Base-by-base conservation (phyloP, 2,113 vertebrate species). In the Nanorana parkeri region DNA sequence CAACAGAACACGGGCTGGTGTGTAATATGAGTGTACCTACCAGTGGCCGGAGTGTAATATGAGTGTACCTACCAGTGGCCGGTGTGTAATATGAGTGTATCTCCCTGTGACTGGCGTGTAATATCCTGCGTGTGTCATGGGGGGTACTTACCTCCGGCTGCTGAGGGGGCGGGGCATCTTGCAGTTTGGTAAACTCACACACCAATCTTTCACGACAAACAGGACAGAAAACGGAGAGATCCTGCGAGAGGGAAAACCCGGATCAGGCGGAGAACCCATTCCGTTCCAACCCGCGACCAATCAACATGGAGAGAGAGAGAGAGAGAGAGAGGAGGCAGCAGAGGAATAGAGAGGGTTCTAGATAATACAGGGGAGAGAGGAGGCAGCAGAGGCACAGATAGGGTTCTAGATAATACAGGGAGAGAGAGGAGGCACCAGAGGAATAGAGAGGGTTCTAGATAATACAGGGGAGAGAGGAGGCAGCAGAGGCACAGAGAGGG, bases 341-440 rank as follows among this genome's bases (percentile, higher is more conserved):
- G 0, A 79, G n/a, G n/a, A n/a, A n/a, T n/a, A 21, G 8, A n/a
- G 91, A 92, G 91, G 92, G 81, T 77, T 85, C 87, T 36, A 36
- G 32, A 36, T 4, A 36, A 36, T 36, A 6, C 32, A 36, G 32
- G 32, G 6, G 32, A n/a, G n/a, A n/a, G n/a, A n/a, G n/a, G n/a
- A n/a, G n/a, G n/a, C n/a, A n/a, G n/a, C n/a, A n/a, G n/a, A n/a
- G n/a, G n/a, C n/a, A n/a, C n/a, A n/a, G n/a, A n/a, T n/a, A n/a
- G n/a, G n/a, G n/a, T n/a, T n/a, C n/a, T n/a, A n/a, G n/a, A n/a
- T n/a, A n/a, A n/a, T n/a, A n/a, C n/a, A 2, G 8, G 32, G 32
- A n/a, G 5, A 7, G 32, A 7, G 32, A 7, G 32, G 32, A 7
- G 32, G 32, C 5, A 0, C 5, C 4, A 36, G 29, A 32, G 3